phyloP scores from a whole-genome alignment of 2,797 vertebrate genomes.

The Molossus molossus region DNA sequence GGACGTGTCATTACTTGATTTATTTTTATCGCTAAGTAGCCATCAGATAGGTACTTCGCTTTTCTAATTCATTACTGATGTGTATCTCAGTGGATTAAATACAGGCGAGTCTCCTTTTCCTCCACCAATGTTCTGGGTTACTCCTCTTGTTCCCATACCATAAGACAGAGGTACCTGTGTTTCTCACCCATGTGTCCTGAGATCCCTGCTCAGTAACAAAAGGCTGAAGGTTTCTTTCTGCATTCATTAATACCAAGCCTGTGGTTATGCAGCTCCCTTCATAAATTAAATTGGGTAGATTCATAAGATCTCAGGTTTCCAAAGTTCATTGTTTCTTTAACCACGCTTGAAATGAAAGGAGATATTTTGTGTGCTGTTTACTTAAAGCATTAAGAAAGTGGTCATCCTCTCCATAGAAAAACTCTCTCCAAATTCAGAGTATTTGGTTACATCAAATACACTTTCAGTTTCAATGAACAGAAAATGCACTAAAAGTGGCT shows the following conservation, averaged over 20 bases:
- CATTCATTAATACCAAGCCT: slow-evolving; percentile 64
- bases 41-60: not conserved
- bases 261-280: slow-evolving; percentile 22
- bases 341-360: slow-evolving; percentile 60
- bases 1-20: not conserved
- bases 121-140: not conserved
- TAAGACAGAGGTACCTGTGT: not conserved
- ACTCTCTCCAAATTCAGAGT: slow-evolving; percentile 53
- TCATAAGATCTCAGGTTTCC: slow-evolving; percentile 42
- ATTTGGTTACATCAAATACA: slow-evolving; percentile 27
- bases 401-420: not conserved
- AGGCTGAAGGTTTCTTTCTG: slow-evolving; percentile 36
- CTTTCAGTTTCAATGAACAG: slow-evolving; percentile 60
- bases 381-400: slow-evolving; percentile 69
- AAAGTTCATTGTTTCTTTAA: slow-evolving; percentile 71
- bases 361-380: slow-evolving; percentile 53
- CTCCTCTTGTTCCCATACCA: not conserved
- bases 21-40: not conserved
- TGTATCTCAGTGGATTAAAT: not conserved
- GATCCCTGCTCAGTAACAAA: slow-evolving; percentile 24
- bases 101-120: not conserved
- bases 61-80: slow-evolving; percentile 26
- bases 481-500: slow-evolving; percentile 46
- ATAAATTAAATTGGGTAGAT: slow-evolving; percentile 69
- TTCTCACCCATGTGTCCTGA: not conserved